phyloP scores from a whole-genome alignment of 2,888 invertebrate genomes.

The Hyppa rectilinea region DNA sequence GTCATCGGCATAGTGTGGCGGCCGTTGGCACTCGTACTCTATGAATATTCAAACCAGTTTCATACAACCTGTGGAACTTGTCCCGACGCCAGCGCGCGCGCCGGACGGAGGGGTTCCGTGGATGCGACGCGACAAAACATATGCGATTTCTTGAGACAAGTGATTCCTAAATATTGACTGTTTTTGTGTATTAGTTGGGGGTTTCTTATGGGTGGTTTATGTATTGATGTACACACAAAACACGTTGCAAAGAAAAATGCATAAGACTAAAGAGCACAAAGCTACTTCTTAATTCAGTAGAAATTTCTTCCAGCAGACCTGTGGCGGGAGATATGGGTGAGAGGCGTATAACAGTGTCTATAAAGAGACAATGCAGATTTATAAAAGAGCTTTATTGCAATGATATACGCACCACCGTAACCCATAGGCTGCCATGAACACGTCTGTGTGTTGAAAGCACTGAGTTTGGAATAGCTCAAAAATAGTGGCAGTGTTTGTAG shows the following conservation, averaged over 20 bases:
- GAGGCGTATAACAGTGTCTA: too few species aligned
- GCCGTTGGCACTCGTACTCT: constrained; percentile 80
- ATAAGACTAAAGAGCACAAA: too few species aligned
- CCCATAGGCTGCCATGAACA: too few species aligned
- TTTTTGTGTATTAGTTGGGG: background rate
- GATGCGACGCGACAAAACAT: constrained; percentile 63
- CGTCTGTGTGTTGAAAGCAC: too few species aligned
- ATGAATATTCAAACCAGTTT: constrained; percentile 85
- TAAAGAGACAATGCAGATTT: too few species aligned
- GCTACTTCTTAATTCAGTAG: background rate
- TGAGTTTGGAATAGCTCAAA: too few species aligned
- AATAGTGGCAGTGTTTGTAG: too few species aligned
- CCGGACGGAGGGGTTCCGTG: constrained; percentile 57
- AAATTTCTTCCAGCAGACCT: background rate
- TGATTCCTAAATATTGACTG: constrained; percentile 31
- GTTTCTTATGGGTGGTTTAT: background rate
- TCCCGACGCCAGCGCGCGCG: constrained; percentile 64
- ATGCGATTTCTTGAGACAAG: constrained; percentile 57
- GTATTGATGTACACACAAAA: background rate
- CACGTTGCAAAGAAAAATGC: background rate
- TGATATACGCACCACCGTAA: too few species aligned
- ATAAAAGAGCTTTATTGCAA: too few species aligned
- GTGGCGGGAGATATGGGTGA: too few species aligned
- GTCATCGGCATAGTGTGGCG: constrained; percentile 83
- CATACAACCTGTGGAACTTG: constrained; percentile 74